Conservation (phyloP, 35 echinoderm and acorn worm genomes). For the Amphiura filiformis region DNA sequence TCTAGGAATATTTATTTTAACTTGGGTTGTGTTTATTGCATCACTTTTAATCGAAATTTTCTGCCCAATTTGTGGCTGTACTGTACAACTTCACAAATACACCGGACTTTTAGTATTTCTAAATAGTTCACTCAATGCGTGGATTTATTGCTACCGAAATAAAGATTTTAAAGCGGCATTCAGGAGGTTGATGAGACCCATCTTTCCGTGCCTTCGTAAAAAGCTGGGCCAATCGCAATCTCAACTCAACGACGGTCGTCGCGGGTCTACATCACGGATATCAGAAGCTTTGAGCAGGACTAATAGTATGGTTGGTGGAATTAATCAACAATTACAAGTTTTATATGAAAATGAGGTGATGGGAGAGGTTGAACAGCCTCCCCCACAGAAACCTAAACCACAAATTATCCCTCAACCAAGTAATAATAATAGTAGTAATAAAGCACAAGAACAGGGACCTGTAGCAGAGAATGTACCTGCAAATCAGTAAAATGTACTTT, state of each 20-base stretch:
- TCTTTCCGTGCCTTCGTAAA: constrained; percentile 14
- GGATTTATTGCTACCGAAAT: constrained; percentile 82
- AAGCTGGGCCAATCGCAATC: constrained; percentile 18
- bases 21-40: constrained; percentile 68
- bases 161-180: constrained; percentile 93
- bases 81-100: constrained; percentile 48
- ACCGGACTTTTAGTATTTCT: constrained; percentile 56
- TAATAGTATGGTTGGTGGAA: constrained; percentile 73
- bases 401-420: not conserved
- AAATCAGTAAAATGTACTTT: not conserved
- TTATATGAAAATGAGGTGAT: constrained; percentile 37
- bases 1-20: constrained; percentile 71
- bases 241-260: constrained; percentile 16
- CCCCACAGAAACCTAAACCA: not conserved
- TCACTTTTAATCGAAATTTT: constrained; percentile 56
- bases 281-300: constrained; percentile 86
- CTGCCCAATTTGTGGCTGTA: constrained; percentile 30
- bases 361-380: not conserved
- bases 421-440: constrained; percentile 10
- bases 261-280: constrained; percentile 50
- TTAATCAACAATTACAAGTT: constrained; percentile 23
- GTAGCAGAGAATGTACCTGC: not conserved
- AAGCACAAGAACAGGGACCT: not conserved
- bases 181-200: constrained; percentile 35
- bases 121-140: constrained; percentile 76